Percentiles rank a stretch among this genome's conserved stretches.
phyloP scores from a whole-genome alignment of 2,888 invertebrate genomes.

The Tillus elongatus region DNA sequence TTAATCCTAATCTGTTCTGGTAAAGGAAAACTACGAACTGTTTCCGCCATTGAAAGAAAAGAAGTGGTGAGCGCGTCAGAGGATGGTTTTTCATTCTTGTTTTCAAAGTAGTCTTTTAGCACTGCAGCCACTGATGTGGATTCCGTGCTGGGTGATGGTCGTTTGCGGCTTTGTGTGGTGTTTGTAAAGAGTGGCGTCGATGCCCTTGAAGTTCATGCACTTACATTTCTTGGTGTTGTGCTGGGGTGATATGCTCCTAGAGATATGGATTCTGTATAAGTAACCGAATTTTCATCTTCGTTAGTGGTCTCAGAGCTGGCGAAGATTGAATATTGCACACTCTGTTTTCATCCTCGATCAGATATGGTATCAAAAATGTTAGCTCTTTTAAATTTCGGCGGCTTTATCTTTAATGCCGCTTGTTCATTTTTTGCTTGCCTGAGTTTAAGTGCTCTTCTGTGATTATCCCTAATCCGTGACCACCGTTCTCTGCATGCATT shows the following conservation, averaged over 20 bases:
- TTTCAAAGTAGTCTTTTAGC: constrained; percentile 1
- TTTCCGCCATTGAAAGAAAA: constrained; percentile 2
- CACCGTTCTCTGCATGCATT: constrained; percentile 14
- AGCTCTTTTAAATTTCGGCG: constrained; percentile 17
- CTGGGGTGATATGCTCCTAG: background rate
- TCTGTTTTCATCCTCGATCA: constrained; percentile 11
- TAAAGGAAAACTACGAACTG: constrained; percentile 2
- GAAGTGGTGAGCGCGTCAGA: constrained; percentile 2
- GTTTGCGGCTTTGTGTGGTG: background rate
- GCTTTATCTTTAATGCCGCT: constrained; percentile 9
- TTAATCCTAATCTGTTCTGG: background rate
- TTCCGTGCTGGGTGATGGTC: background rate
- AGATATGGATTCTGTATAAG: constrained; percentile 1
- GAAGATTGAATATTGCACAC: constrained; percentile 1
- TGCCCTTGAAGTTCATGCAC: background rate
- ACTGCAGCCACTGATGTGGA: background rate
- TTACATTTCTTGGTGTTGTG: constrained; percentile 1
- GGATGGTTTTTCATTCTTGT: background rate
- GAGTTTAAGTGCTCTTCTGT: constrained; percentile 13
- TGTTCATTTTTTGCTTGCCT: constrained; percentile 17
- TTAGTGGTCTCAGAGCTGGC: background rate
- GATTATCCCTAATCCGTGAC: constrained; percentile 7
- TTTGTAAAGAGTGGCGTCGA: constrained; percentile 1
- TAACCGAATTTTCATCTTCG: background rate
- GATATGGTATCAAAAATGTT: constrained; percentile 15